phyloP scores from a whole-genome alignment of 2,113 vertebrate species.

The Hucho hucho region DNA sequence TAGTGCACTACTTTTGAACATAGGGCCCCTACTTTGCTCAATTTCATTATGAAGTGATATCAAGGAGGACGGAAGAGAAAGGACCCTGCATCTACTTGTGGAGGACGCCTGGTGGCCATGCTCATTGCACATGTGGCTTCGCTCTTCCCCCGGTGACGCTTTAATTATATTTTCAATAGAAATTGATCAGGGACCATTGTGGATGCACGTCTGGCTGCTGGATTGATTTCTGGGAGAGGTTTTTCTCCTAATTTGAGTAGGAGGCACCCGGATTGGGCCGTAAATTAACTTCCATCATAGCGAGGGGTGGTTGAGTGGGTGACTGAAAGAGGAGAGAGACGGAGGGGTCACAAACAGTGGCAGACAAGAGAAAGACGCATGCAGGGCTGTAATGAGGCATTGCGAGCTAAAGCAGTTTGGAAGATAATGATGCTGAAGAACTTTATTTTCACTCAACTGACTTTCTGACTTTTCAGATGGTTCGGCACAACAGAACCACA shows the following conservation, averaged over 20 bases:
- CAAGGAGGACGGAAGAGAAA: conserved; percentile 51
- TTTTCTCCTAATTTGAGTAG: conserved; percentile 54
- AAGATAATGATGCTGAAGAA: conserved; percentile 63
- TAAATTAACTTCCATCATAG: conserved; percentile 45
- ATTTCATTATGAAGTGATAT: conserved; percentile 38
- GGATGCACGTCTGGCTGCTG: conserved; percentile 53
- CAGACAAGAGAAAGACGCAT: conserved; percentile 52
- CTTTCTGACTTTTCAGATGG: conserved; percentile 42
- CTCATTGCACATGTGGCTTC: conserved; percentile 55
- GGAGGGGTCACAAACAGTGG: conserved; percentile 40
- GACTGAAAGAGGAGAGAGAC: conserved; percentile 45
- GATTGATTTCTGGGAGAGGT: conserved; percentile 59
- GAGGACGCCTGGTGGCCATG: conserved; percentile 42
- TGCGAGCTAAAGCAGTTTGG: conserved; percentile 55
- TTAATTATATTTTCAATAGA: conserved; percentile 71
- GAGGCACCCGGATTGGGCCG: conserved; percentile 32
- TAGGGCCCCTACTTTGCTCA: not conserved
- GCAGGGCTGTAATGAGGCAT: conserved; percentile 43
- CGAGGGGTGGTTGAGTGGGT: conserved; percentile 21
- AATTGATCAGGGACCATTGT: conserved; percentile 65
- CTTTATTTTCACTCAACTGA: conserved; percentile 59
- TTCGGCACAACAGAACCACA: conserved; percentile 43
- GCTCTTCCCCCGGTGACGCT: conserved; percentile 49
- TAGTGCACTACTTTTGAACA: not conserved
- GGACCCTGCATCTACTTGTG: conserved; percentile 45